Evolutionary conservation across 2,113 vertebrate species (phyloP).

Genomic region (Antechinus flavipes): DNA sequence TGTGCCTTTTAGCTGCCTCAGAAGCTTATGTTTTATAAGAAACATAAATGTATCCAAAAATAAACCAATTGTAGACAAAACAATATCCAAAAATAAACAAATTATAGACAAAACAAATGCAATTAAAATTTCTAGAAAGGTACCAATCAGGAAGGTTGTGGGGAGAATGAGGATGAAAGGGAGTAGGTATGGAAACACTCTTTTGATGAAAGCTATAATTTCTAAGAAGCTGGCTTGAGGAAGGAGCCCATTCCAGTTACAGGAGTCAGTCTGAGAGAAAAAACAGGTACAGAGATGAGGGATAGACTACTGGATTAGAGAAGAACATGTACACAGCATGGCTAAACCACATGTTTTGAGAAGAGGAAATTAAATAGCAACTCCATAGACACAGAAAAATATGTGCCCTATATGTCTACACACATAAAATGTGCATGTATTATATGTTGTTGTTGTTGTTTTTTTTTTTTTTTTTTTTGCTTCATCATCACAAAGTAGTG

Average conservation of each 20-base stretch:
- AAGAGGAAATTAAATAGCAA: too few relatives aligned
- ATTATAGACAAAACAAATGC: not conserved
- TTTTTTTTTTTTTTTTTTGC: too few relatives aligned
- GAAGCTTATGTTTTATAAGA: not conserved
- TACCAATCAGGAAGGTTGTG: not conserved
- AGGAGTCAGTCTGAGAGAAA: not conserved
- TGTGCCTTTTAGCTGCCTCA: too few relatives aligned
- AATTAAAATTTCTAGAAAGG: not conserved
- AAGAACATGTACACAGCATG: too few relatives aligned
- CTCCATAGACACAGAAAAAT: too few relatives aligned
- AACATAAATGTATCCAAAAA: not conserved
- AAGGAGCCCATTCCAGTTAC: not conserved
- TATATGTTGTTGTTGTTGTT: too few relatives aligned
- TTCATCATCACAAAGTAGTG: too few relatives aligned
- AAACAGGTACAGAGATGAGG: not conserved
- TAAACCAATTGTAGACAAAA: not conserved
- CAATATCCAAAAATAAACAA: not conserved
- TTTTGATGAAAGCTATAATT: not conserved
- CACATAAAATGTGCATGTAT: not conserved
- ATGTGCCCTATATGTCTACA: too few relatives aligned
- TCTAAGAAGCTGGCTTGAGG: not conserved
- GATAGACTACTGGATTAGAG: too few relatives aligned
- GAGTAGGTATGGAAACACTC: not conserved
- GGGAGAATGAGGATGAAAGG: not conserved
- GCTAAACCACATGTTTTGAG: too few relatives aligned